Evolutionary conservation across 2,113 vertebrate genomes (phyloP).

Genomic region (Lycaon pictus): DNA sequence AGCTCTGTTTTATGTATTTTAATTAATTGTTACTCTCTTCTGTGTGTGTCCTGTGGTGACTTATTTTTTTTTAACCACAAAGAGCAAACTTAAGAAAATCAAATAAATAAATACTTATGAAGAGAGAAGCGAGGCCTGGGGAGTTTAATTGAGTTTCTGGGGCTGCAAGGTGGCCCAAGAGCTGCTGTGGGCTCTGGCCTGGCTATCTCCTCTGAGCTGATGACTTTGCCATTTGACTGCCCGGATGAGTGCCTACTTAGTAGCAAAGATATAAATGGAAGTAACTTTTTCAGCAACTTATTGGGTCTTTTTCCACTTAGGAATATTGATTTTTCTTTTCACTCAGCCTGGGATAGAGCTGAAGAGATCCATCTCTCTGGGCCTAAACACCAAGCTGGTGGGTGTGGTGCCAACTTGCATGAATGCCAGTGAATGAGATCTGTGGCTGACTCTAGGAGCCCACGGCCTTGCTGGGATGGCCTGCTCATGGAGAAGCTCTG

Average conservation of each 20-base stretch:
- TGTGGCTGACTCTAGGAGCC: background rate
- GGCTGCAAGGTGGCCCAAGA: background rate
- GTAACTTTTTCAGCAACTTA: slow-evolving; percentile 35
- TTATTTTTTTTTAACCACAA: slow-evolving; percentile 34
- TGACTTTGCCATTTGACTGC: background rate
- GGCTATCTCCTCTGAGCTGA: rapidly evolving
- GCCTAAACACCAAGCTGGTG: background rate
- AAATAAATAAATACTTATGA: slow-evolving; percentile 67
- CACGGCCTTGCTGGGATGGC: background rate
- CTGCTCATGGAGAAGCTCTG: background rate
- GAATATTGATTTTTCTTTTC: slow-evolving; percentile 67
- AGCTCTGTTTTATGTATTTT: slow-evolving; percentile 58
- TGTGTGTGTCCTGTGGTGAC: background rate
- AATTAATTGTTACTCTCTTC: slow-evolving; percentile 64
- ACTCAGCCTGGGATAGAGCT: background rate
- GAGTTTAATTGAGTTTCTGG: slow-evolving; percentile 41
- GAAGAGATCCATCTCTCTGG: background rate
- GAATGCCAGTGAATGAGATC: background rate
- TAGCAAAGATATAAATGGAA: slow-evolving; percentile 50
- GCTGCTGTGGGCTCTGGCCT: no score
- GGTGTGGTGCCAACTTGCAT: background rate
- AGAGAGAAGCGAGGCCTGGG: background rate
- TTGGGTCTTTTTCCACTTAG: slow-evolving; percentile 56
- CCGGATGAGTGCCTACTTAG: background rate
- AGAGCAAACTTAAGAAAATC: slow-evolving; percentile 56